Percentiles rank a stretch among this genome's conserved stretches.
phyloP scores from a whole-genome alignment of 2,113 vertebrate species.

The Pangasianodon gigas region DNA sequence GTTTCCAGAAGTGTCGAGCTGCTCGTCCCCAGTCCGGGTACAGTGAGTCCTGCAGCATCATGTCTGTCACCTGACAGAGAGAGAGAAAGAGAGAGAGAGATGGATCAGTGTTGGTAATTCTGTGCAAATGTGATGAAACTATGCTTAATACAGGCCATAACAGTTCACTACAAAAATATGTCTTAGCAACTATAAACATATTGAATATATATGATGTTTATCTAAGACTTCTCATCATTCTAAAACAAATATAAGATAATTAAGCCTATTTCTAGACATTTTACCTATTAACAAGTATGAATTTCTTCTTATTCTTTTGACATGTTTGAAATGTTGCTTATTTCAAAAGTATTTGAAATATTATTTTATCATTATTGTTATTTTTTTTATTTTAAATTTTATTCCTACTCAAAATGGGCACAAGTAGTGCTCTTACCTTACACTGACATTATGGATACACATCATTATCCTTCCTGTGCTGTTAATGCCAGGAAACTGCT shows the following conservation, averaged over 20 bases:
- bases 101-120: slow-evolving; percentile 18
- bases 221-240: not conserved
- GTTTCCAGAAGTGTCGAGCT: slow-evolving; percentile 92
- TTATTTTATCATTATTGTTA: not conserved
- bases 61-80: slow-evolving; percentile 87
- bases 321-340: not conserved
- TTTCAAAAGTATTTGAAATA: not conserved
- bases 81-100: not conserved
- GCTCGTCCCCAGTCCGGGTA: slow-evolving; percentile 95
- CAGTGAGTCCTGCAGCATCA: slow-evolving; percentile 96
- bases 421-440: not conserved
- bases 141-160: not conserved
- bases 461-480: not conserved
- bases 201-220: not conserved
- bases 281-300: not conserved
- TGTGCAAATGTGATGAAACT: slow-evolving; percentile 10
- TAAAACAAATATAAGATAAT: not conserved
- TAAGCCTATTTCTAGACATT: not conserved
- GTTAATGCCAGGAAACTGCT: too few species aligned
- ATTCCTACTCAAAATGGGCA: not conserved
- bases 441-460: not conserved
- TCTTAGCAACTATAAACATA: not conserved
- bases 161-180: not conserved
- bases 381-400: not conserved
- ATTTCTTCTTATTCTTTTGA: not conserved